phyloP scores from a whole-genome alignment of 2,797 vertebrate species.

The Vultur gryphus region DNA sequence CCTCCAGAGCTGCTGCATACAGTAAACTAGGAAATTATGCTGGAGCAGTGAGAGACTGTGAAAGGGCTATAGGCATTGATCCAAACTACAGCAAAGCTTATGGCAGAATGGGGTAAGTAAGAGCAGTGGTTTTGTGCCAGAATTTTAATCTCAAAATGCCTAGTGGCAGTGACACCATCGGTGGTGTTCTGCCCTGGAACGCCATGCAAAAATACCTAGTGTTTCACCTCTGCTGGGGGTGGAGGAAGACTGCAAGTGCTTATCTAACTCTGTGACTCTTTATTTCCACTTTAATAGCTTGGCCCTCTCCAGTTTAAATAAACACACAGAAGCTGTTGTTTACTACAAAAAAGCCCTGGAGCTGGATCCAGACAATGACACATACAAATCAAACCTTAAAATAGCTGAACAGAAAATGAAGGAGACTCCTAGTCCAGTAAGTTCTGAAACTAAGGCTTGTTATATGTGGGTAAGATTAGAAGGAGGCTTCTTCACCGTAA shows the following conservation, averaged over 20 bases:
- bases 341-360: conserved; percentile 94
- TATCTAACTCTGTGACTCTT: not conserved
- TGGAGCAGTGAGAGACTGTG: conserved; percentile 92
- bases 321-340: conserved; percentile 86
- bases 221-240: not conserved
- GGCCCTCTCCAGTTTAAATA: conserved; percentile 92
- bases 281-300: conserved; percentile 69
- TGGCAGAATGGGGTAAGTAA: conserved; percentile 90
- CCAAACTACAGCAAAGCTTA: conserved; percentile 96
- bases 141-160: not conserved
- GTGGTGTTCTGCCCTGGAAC: not conserved
- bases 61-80: conserved; percentile 90
- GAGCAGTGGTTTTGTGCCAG: too few relatives aligned
- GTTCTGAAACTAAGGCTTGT: not conserved
- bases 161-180: rapidly evolving
- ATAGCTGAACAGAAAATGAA: conserved; percentile 93
- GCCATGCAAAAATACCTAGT: rapidly evolving
- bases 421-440: conserved; percentile 87
- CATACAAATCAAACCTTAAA: conserved; percentile 92
- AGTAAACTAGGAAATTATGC: conserved; percentile 94
- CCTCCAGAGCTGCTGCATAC: conserved; percentile 88
- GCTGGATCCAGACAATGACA: conserved; percentile 92
- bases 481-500: rapidly evolving
- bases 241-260: not conserved
- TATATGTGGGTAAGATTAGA: not conserved